phyloP scores from a whole-genome alignment of 2,113 vertebrate genomes.

The Uria lomvia region DNA sequence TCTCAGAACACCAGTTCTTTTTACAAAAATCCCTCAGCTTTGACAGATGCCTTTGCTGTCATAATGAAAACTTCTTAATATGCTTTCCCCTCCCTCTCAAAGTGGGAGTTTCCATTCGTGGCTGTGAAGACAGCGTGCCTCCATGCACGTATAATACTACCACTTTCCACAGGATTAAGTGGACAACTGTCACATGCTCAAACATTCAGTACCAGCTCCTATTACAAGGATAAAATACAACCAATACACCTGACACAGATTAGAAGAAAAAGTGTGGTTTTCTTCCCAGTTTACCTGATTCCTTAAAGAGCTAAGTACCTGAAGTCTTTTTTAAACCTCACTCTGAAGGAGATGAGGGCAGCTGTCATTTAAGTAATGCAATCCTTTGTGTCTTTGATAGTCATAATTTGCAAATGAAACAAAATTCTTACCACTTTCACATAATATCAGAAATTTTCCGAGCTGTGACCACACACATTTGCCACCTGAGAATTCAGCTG shows the following conservation, averaged over 20 bases:
- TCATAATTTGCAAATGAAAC: background rate
- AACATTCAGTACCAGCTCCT: background rate
- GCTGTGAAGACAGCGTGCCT: background rate
- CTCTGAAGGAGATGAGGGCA: background rate
- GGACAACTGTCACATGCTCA: background rate
- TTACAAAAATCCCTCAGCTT: background rate
- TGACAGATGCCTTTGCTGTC: background rate
- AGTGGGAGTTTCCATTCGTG: background rate
- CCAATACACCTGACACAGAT: background rate
- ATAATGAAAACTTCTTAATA: background rate
- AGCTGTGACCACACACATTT: background rate
- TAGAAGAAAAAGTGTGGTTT: background rate
- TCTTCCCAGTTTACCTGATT: background rate
- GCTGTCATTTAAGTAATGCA: background rate
- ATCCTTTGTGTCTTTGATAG: background rate
- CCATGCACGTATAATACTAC: accelerated
- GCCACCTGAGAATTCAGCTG: background rate
- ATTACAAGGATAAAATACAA: background rate
- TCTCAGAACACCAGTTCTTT: background rate
- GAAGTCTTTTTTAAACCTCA: background rate
- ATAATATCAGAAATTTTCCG: background rate
- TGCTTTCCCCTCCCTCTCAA: background rate
- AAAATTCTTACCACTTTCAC: background rate
- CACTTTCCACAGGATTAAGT: background rate
- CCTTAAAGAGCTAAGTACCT: background rate